A percentile compares a stretch with the other conserved stretches of the same genome.
Conservation (phyloP, 1,140 invertebrate genomes). For the Drosophila ogumai region DNA sequence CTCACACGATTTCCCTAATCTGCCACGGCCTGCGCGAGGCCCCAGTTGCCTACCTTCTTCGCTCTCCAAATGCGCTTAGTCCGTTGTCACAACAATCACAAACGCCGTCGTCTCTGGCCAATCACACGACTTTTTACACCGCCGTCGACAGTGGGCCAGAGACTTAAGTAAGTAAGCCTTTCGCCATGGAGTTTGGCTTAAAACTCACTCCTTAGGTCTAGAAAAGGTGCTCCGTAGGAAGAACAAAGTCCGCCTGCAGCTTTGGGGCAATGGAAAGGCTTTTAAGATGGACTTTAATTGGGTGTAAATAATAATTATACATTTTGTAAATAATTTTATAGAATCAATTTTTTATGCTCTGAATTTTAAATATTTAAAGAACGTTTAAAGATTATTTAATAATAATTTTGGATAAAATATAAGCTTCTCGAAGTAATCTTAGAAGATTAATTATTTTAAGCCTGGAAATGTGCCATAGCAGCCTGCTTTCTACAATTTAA, state of each 20-base stretch:
- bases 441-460: not conserved
- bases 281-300: conserved; percentile 21
- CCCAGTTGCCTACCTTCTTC: conserved; percentile 20
- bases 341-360: not conserved
- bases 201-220: not conserved
- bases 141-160: conserved; percentile 15
- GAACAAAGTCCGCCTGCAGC: conserved; percentile 34
- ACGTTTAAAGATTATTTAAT: not conserved
- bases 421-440: not conserved
- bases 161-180: conserved; percentile 22
- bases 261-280: not conserved
- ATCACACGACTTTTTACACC: conserved; percentile 32
- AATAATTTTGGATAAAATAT: not conserved
- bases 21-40: conserved; percentile 3
- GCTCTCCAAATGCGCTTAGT: conserved; percentile 27
- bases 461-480: rapidly evolving
- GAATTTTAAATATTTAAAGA: too few relatives aligned
- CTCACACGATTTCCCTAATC: conserved; percentile 52
- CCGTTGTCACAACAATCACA: conserved; percentile 50
- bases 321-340: not conserved
- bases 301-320: not conserved
- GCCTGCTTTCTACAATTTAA: not conserved
- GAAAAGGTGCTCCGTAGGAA: conserved; percentile 30
- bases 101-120: conserved; percentile 27
- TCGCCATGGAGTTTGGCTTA: conserved; percentile 5